phyloP scores from a whole-genome alignment of 2,797 vertebrate genomes.

The Ispidina picta region DNA sequence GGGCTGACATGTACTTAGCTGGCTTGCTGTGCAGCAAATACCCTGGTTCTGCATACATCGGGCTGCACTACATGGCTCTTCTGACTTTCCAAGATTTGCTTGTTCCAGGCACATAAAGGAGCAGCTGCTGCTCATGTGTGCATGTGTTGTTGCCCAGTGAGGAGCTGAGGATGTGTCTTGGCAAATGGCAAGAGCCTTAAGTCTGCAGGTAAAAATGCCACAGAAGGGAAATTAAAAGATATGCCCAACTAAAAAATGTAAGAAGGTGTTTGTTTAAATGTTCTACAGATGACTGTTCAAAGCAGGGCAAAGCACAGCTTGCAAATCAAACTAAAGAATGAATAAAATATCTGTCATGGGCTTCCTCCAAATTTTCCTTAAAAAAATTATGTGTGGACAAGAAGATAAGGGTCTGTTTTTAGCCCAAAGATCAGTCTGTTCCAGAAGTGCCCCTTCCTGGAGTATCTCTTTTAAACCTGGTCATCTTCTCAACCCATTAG shows the following conservation, averaged over 20 bases:
- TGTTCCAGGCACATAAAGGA: constrained; percentile 62
- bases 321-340: neutral
- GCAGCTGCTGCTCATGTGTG: constrained; percentile 56
- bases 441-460: neutral
- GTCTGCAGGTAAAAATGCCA: constrained; percentile 44
- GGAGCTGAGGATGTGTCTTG: constrained; percentile 38
- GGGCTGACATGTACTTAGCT: neutral
- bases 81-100: neutral
- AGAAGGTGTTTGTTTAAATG: neutral
- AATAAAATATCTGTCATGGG: neutral
- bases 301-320: neutral
- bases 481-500: neutral
- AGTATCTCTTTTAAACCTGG: neutral
- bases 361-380: neutral
- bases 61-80: neutral
- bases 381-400: neutral
- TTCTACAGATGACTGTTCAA: neutral
- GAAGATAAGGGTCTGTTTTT: neutral
- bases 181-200: constrained; percentile 42
- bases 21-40: neutral
- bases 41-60: neutral
- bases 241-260: neutral
- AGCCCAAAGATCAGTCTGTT: neutral
- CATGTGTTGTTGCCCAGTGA: neutral
- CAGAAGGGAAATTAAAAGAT: neutral